phyloP scores from a whole-genome alignment of 2,113 vertebrate genomes.

The Holacanthus passer region DNA sequence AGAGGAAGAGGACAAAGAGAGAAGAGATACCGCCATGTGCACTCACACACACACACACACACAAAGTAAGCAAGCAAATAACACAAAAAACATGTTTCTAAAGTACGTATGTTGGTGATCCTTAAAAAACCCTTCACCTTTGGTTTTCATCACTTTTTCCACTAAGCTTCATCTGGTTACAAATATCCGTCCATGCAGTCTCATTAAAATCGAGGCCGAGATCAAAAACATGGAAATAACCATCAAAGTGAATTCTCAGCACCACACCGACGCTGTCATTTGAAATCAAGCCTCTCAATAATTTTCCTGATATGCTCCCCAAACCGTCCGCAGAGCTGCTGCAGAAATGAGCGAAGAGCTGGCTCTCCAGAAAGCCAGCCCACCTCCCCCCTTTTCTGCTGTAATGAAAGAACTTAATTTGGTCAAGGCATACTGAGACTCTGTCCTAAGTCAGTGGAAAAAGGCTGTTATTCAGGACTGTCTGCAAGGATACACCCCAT shows the following conservation, averaged over 20 bases:
- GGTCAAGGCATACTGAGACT: conserved; percentile 20
- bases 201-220: conserved; percentile 61
- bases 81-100: conserved; percentile 5
- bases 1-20: not conserved
- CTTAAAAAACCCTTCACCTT: conserved; percentile 33
- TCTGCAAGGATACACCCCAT: conserved; percentile 36
- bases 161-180: conserved; percentile 38
- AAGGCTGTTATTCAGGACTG: conserved; percentile 31
- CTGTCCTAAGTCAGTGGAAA: conserved; percentile 46
- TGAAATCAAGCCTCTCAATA: conserved; percentile 56
- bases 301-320: conserved; percentile 28
- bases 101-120: not conserved
- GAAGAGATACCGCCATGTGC: not conserved
- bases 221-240: conserved; percentile 72
- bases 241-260: conserved; percentile 60
- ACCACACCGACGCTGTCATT: conserved; percentile 51
- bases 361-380: not conserved
- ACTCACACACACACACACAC: not conserved
- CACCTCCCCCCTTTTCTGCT: not conserved
- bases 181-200: conserved; percentile 48
- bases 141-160: conserved; percentile 33
- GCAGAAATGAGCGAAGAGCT: conserved; percentile 17
- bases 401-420: conserved; percentile 44
- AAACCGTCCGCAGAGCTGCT: conserved; percentile 14
- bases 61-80: not conserved